Evolutionary conservation across 2,888 invertebrate species (phyloP).

Genomic region (Masnerella sp.): DNA sequence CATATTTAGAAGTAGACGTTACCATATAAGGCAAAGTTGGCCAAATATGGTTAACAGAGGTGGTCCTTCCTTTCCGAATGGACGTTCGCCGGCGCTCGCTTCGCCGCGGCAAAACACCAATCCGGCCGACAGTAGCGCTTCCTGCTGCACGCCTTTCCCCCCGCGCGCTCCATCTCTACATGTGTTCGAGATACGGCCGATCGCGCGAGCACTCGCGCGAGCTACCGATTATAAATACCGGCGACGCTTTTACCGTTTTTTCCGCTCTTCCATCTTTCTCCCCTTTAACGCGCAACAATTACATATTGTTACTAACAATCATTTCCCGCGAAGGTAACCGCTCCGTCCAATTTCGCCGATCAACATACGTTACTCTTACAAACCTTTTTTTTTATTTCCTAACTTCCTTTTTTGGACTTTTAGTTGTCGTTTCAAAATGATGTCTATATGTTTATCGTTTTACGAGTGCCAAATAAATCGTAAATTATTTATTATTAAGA

Average conservation of each 20-base stretch:
- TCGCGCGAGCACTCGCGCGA: slow-evolving; percentile 58
- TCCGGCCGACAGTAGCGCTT: slow-evolving; percentile 75
- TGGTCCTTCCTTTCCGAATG: slow-evolving; percentile 82
- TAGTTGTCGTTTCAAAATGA: too few relatives aligned
- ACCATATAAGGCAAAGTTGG: slow-evolving; percentile 89
- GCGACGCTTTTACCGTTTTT: slow-evolving; percentile 50
- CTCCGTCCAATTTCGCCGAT: too few relatives aligned
- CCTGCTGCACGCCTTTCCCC: slow-evolving; percentile 73
- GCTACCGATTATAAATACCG: slow-evolving; percentile 63
- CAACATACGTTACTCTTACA: too few relatives aligned
- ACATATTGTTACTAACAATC: slow-evolving; percentile 6
- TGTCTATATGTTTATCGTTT: too few relatives aligned
- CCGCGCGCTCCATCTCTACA: slow-evolving; percentile 59
- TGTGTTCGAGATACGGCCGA: slow-evolving; percentile 59
- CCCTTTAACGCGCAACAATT: slow-evolving; percentile 20
- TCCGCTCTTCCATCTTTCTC: slow-evolving; percentile 39
- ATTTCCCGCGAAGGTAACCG: too few relatives aligned
- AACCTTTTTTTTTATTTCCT: too few relatives aligned
- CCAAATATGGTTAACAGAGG: slow-evolving; percentile 89
- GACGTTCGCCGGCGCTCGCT: slow-evolving; percentile 72
- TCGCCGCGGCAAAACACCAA: slow-evolving; percentile 74
- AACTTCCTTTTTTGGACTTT: too few relatives aligned
- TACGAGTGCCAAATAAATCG: too few relatives aligned
- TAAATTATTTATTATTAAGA: too few relatives aligned
- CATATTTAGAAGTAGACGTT: slow-evolving; percentile 90